phyloP scores from a whole-genome alignment of 2,797 vertebrate species.

The Alfaro cultratus region DNA sequence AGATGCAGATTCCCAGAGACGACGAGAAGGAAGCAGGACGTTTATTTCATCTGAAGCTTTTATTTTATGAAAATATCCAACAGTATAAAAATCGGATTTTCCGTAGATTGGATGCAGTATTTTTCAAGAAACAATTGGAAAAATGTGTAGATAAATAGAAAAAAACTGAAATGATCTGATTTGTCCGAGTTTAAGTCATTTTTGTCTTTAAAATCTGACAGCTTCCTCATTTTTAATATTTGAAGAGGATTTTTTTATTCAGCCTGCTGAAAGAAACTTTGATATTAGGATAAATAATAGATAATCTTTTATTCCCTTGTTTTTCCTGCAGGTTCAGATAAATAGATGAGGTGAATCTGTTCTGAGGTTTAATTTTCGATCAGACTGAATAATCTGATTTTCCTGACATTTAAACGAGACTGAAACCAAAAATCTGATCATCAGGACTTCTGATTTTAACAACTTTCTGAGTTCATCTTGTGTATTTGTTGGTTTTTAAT shows the following conservation, averaged over 20 bases:
- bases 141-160: neutral
- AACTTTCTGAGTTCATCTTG: neutral
- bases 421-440: neutral
- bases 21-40: neutral
- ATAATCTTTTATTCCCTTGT: neutral
- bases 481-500: neutral
- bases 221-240: neutral
- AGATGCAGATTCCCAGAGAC: neutral
- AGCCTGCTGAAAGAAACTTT: neutral
- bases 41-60: neutral
- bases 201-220: neutral
- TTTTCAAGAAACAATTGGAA: neutral
- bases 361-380: neutral
- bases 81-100: neutral
- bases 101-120: neutral
- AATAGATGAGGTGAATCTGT: neutral
- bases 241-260: neutral
- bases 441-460: neutral
- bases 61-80: neutral
- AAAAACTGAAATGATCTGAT: neutral
- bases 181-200: neutral
- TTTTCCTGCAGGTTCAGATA: neutral
- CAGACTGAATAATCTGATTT: neutral
- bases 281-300: no score
- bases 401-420: neutral